A percentile compares a stretch with the other conserved stretches of the same genome.
phyloP scores from a whole-genome alignment of 1,140 invertebrate species.

The Aphidius ervi region DNA sequence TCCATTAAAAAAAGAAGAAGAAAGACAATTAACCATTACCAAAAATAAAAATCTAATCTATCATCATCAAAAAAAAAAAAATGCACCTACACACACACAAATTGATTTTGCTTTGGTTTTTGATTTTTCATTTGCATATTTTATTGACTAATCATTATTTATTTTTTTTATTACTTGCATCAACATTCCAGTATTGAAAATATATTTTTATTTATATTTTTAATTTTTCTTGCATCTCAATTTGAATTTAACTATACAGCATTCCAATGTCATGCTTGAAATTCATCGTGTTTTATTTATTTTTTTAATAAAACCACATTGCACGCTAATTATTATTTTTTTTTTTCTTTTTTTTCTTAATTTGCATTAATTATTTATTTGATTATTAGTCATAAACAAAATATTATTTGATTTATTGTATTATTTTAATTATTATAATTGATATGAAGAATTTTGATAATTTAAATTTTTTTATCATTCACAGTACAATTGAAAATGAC shows the following conservation, averaged over 20 bases:
- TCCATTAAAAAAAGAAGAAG: conserved; percentile 17
- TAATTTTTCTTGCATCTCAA: background rate
- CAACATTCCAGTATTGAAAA: background rate
- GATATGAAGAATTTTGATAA: background rate
- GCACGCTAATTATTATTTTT: background rate
- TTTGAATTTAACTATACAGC: background rate
- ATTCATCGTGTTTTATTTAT: no score
- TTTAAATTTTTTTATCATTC: conserved; percentile 23
- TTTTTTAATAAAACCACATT: background rate
- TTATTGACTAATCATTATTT: background rate
- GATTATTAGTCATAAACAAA: background rate
- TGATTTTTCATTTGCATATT: background rate
- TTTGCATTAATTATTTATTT: conserved; percentile 3
- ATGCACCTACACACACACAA: no score
- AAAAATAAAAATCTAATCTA: no score
- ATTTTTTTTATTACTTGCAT: background rate
- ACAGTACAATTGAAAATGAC: conserved; percentile 50
- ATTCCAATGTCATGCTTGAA: no score
- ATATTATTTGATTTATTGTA: background rate
- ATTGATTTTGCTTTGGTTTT: no score
- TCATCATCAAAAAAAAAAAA: background rate
- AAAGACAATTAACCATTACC: background rate
- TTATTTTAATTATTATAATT: conserved; percentile 2
- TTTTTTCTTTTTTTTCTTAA: conserved; percentile 5
- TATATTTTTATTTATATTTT: conserved; percentile 18